Base-by-base conservation (phyloP, 30 jellyfish, hydroid and myxozoan genomes). In the Aurelia coerulea region DNA sequence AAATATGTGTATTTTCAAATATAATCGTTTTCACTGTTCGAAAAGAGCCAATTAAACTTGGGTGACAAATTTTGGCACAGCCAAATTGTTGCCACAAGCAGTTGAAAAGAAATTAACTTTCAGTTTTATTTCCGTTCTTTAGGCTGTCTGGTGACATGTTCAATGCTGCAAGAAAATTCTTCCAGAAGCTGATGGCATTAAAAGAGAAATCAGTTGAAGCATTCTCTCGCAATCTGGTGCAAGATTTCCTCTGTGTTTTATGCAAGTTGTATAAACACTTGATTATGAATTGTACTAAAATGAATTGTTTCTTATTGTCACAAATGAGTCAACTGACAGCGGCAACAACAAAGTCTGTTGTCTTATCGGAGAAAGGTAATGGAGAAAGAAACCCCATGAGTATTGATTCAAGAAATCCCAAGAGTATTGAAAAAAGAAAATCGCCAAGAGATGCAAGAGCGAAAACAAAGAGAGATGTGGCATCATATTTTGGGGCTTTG, bases 261-360 rank as follows among this genome's bases (percentile, higher is more conserved):
- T 84, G 93, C 93, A 84, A 84, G 83, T 62, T 84, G n/a, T 84
- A 84, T 84, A 84, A 84, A 84, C 93, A 84, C 77, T 84, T 84
- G 81, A 32, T 14, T 17, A 73, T 84, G 87, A 84, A 84, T 73
- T 72, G 76, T 62, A 56, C 63, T 34, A 72, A 52, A 17, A 84
- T 66, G 75, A 59, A 34, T 73, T 41, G 73, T 52, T 84, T 84
- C 87, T 73, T 84, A 81, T 56, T 84, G 75, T 42, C 87, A 58
- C 77, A 73, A 73, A 73, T 64, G 81, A 73, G 15, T 11, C 13
- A 56, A 16, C 54, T 5, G 17, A 65, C 33, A 62, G 79, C 34
- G 80, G 58, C 60, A 79, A 63, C 89, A 79, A 60, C 16, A 19
- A 14, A 16, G 32, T 14, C 68, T 59, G 4, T 0, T 14, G 32